Conservation (phyloP, 2,797 vertebrate species). For the Karalla daura region DNA sequence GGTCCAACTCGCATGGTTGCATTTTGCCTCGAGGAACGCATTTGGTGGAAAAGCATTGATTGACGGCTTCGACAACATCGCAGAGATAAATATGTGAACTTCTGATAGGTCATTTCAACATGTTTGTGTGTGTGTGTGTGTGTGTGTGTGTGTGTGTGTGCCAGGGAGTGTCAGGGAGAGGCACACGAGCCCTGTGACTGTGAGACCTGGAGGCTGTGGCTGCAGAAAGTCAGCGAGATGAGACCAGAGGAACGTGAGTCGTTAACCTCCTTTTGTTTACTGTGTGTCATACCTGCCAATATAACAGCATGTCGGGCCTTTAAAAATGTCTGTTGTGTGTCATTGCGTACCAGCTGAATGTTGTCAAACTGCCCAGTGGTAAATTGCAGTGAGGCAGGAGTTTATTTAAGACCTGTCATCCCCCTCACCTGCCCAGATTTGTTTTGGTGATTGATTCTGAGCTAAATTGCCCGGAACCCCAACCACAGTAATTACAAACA, state of each 20-base stretch:
- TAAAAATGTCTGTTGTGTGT: background rate
- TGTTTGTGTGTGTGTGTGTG: background rate
- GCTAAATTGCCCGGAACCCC: conserved; percentile 44
- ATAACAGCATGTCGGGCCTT: background rate
- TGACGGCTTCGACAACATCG: background rate
- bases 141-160: conserved; percentile 30
- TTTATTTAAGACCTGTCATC: conserved; percentile 9
- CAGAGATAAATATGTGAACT: background rate
- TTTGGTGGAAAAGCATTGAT: conserved; percentile 12
- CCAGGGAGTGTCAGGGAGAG: conserved; percentile 97
- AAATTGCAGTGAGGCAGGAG: conserved; percentile 14
- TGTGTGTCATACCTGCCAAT: background rate
- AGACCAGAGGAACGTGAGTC: conserved; percentile 95
- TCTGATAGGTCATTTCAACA: conserved; percentile 1
- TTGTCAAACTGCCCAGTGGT: background rate
- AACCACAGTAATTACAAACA: conserved; percentile 57
- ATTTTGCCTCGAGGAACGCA: conserved; percentile 9
- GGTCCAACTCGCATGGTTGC: conserved; percentile 10
- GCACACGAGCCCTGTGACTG: conserved; percentile 98
- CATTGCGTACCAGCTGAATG: background rate
- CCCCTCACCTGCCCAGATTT: background rate
- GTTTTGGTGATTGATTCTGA: conserved; percentile 47
- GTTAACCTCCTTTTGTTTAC: background rate
- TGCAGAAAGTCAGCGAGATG: conserved; percentile 97
- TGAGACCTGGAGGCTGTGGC: conserved; percentile 96